Conservation (phyloP, 2,888 invertebrate genomes). For the Amiota mariae region DNA sequence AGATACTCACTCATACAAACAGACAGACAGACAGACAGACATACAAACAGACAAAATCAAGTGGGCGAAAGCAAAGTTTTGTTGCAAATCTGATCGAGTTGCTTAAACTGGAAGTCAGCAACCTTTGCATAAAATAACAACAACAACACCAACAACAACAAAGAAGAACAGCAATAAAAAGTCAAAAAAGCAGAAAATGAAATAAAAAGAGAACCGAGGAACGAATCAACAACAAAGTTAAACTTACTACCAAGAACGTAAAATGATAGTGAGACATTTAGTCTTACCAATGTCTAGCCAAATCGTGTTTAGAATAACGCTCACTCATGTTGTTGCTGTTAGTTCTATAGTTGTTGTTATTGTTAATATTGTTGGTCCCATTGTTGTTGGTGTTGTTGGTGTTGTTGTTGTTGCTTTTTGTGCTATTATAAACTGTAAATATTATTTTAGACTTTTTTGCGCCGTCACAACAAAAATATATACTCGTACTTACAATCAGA, state of each 20-base stretch:
- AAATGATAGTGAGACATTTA: constrained; percentile 21
- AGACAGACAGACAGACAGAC: neutral
- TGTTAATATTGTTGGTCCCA: neutral
- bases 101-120: constrained; percentile 32
- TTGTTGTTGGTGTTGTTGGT: neutral
- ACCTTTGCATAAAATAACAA: constrained; percentile 18
- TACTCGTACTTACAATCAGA: too few relatives aligned
- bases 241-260: constrained; percentile 19
- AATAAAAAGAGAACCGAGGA: neutral
- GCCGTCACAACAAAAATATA: constrained; percentile 25
- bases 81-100: constrained; percentile 24
- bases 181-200: neutral
- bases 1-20: too few relatives aligned
- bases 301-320: constrained; percentile 16
- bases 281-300: constrained; percentile 25
- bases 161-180: constrained; percentile 10
- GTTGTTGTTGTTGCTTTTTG: neutral
- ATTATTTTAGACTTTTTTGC: constrained; percentile 8
- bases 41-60: constrained; percentile 2
- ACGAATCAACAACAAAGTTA: neutral
- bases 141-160: constrained; percentile 16
- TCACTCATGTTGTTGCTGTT: neutral
- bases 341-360: neutral
- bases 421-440: constrained; percentile 14
- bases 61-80: constrained; percentile 5